Conservation (phyloP, 2,797 vertebrate species). For the Hozukius guyotensis region DNA sequence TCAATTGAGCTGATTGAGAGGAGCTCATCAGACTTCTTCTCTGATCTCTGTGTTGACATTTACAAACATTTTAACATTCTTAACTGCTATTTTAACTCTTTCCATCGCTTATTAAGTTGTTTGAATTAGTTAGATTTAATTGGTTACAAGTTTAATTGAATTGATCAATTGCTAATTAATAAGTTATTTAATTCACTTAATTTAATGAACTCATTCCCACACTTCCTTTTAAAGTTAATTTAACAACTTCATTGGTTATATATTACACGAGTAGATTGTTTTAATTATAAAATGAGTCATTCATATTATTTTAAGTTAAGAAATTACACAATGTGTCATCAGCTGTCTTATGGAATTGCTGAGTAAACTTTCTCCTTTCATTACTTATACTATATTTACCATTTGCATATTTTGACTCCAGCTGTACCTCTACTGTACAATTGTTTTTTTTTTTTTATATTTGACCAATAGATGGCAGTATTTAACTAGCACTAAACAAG, state of each 20-base stretch:
- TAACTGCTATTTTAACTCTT: neutral
- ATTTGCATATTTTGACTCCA: neutral
- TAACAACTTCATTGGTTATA: neutral
- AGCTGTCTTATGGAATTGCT: neutral
- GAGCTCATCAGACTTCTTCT: neutral
- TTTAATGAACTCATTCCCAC: neutral
- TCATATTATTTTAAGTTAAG: too few species aligned
- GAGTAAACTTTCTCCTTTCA: neutral
- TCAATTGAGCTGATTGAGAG: neutral
- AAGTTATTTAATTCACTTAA: neutral
- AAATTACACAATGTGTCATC: neutral
- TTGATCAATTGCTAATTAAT: neutral
- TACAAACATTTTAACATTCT: neutral
- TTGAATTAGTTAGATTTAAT: neutral
- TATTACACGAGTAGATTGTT: neutral
- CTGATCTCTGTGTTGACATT: neutral
- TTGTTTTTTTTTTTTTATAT: neutral
- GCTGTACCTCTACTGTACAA: neutral
- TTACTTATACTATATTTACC: neutral
- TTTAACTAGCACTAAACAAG: neutral
- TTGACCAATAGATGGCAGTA: conserved; percentile 24
- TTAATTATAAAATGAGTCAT: neutral
- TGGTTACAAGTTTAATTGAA: neutral
- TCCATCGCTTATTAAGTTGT: neutral
- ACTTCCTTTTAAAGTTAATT: neutral